A percentile compares a stretch with the other conserved stretches of the same genome.
Evolutionary conservation across 2,888 invertebrate species (phyloP).

Genomic region (Cephus runcator): DNA sequence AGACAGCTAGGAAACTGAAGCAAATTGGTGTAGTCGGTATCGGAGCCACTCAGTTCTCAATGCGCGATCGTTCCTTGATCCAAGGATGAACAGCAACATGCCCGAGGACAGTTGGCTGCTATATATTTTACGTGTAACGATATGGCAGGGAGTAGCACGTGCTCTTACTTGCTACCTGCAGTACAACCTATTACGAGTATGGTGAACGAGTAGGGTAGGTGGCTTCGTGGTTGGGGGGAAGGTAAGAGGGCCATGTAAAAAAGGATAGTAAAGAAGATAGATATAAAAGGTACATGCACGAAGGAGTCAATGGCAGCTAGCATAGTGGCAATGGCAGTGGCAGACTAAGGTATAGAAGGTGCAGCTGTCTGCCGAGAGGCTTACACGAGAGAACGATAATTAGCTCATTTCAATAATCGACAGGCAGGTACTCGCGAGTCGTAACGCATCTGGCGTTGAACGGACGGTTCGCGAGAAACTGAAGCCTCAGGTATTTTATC

Average conservation of each 20-base stretch:
- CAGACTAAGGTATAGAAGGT: slow-evolving; percentile 20
- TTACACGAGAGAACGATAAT: slow-evolving; percentile 58
- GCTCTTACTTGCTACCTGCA: background rate
- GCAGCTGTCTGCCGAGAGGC: slow-evolving; percentile 50
- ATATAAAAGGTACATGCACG: background rate
- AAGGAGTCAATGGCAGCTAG: background rate
- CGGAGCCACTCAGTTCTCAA: background rate
- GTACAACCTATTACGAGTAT: background rate
- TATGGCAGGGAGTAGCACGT: background rate
- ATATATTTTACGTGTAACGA: background rate
- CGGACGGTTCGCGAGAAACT: slow-evolving; percentile 20
- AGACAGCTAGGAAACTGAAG: slow-evolving; percentile 4
- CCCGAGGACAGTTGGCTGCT: background rate
- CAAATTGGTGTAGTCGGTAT: slow-evolving; percentile 15
- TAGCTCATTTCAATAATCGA: slow-evolving; percentile 66
- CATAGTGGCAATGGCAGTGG: background rate
- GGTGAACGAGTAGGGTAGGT: background rate
- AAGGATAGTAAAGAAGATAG: background rate
- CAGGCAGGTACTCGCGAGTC: slow-evolving; percentile 46
- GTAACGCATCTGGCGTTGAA: slow-evolving; percentile 56
- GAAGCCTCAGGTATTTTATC: slow-evolving; percentile 5
- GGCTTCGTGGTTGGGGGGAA: no score
- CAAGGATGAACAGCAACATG: background rate
- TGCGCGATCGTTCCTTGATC: background rate
- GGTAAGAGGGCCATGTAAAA: background rate